Percentiles rank a stretch among this genome's conserved stretches.
Evolutionary conservation across 1,140 invertebrate species (phyloP).

Genomic region (Diachasmimorpha longicaudata): DNA sequence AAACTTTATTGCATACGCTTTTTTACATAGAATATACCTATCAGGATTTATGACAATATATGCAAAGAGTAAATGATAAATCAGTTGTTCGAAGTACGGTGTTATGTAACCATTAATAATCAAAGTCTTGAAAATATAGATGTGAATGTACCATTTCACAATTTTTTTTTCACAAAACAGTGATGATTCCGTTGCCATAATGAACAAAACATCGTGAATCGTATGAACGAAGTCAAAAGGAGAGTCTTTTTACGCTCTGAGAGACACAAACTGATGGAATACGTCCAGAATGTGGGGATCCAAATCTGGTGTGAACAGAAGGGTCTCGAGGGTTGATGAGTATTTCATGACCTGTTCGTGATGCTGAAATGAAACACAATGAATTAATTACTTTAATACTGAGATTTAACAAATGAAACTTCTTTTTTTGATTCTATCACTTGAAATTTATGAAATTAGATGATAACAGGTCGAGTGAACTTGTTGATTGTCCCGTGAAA

Average conservation of each 20-base stretch:
- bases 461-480: no score
- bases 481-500: no score
- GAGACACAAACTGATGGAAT: conserved; percentile 94
- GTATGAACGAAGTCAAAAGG: no score
- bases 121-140: background rate
- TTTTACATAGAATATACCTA: background rate
- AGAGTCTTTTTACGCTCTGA: conserved; percentile 65
- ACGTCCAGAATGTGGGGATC: conserved; percentile 96
- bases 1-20: background rate
- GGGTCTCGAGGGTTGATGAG: conserved; percentile 90
- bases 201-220: no score
- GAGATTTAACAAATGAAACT: conserved; percentile 23
- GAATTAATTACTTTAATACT: conserved; percentile 17
- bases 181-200: background rate
- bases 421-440: no score
- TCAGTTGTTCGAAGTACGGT: background rate
- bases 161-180: background rate
- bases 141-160: background rate
- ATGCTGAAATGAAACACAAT: conserved; percentile 71
- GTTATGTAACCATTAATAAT: background rate
- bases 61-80: background rate
- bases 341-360: conserved; percentile 98
- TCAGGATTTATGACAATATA: background rate
- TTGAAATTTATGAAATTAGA: no score
- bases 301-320: conserved; percentile 95